Evolutionary conservation across 1,140 invertebrate genomes (phyloP), one percentile per base, ranked within the genome.

Genomic region (Drosophila micromelanica): DNA sequence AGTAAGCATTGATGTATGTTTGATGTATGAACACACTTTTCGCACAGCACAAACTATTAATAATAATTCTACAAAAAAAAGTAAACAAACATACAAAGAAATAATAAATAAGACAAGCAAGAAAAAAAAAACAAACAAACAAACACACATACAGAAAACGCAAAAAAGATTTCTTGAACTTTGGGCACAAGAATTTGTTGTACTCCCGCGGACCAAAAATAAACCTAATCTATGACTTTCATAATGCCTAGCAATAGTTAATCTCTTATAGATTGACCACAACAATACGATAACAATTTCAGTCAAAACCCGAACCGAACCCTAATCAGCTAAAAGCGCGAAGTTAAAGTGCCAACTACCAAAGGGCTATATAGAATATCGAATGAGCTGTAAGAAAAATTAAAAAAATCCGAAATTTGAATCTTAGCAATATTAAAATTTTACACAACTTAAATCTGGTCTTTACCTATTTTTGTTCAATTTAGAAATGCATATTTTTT

Each of bases 211-310:
- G n/a, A 27, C 20, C 45, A 17, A 71, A 71, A 69, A 64, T 71
- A 57, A 17, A 51, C 35, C 61, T 71, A 65, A 71, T 71, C 68
- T 56, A 40, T 30, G 37, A 56, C 20, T 63, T 37, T 46, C 40
- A 27, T 70, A 55, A 71, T 42, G 37, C 60, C 54, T 49, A 35
- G 60, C 49, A 71, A 57, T 65, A 55, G 37, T 54, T 71, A 51
- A 64, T 71, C 61, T 59, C 20, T 20, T 12, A 30, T 30, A 40
- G 42, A 55, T 55, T 27, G 27, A 46, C 35, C 46, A 57, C 43
- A 23, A 40, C 30, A 71, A 51, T 42, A 40, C 37, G 55, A 72
- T 57, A 60, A 73, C 37, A 2, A 15, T 20, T 23, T 27, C 8
- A 57, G 13, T 35, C 32, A 27, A 45, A 27, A 38, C 20, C 17